Percentiles rank a stretch among this genome's conserved stretches.
phyloP scores from a whole-genome alignment of 2,888 invertebrate genomes.

The Conus canariensis region DNA sequence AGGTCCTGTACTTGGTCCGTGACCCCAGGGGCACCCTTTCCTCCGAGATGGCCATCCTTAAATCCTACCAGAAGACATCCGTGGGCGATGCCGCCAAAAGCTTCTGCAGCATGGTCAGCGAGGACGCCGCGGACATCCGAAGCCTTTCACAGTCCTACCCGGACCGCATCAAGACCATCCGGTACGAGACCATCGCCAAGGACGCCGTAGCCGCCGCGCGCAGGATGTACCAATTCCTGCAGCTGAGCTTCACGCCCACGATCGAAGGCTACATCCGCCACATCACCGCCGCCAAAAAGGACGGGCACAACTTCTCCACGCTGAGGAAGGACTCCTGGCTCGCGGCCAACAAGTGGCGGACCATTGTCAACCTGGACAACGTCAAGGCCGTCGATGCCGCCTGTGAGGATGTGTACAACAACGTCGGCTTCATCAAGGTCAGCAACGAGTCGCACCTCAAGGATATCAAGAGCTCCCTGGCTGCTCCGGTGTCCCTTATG shows the following conservation, averaged over 20 bases:
- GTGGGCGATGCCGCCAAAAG: conserved; percentile 31
- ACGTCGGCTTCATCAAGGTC: conserved; percentile 40
- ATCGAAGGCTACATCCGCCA: conserved; percentile 41
- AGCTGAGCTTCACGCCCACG: conserved; percentile 39
- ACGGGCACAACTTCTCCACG: conserved; percentile 44
- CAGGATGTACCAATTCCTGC: conserved; percentile 35
- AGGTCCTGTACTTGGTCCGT: conserved; percentile 40
- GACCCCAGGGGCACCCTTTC: conserved; percentile 43
- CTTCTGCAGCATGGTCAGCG: conserved; percentile 42
- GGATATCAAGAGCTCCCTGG: conserved; percentile 36
- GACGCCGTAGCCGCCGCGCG: conserved; percentile 37
- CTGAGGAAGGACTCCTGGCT: conserved; percentile 40
- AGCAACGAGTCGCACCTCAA: conserved; percentile 33
- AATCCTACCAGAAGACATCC: conserved; percentile 40
- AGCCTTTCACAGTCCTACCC: conserved; percentile 40
- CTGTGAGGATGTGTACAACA: conserved; percentile 36
- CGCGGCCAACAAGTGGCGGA: conserved; percentile 43
- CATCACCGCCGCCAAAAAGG: conserved; percentile 40
- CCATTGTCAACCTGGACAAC: conserved; percentile 35
- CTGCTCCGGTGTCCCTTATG: conserved; percentile 31
- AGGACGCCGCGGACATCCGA: conserved; percentile 37
- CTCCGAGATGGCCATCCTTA: conserved; percentile 43
- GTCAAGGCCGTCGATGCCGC: conserved; percentile 40
- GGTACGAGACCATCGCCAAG: conserved; percentile 41
- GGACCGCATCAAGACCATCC: conserved; percentile 40